Evolutionary conservation across 1,140 invertebrate species (phyloP).

Genomic region (Papilio aristodemus): DNA sequence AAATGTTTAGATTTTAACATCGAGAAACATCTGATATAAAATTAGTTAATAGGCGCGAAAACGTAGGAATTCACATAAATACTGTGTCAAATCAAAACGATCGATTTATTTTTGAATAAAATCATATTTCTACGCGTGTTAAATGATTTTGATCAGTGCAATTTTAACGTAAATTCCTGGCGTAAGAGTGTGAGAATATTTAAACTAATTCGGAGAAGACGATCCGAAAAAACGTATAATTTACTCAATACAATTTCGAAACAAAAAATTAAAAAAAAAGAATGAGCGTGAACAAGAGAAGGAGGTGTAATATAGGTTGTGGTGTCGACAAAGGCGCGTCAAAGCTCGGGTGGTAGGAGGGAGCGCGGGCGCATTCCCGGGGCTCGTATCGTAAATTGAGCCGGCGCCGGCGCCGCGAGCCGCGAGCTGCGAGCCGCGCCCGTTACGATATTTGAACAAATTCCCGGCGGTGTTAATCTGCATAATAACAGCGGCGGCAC

Average conservation of each 20-base stretch:
- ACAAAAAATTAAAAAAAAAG: not conserved
- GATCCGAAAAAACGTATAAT: not conserved
- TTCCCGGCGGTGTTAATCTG: slow-evolving; percentile 79
- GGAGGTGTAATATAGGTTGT: slow-evolving; percentile 51
- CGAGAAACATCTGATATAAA: slow-evolving; percentile 24
- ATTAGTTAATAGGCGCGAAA: slow-evolving; percentile 25
- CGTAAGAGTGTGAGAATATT: slow-evolving; percentile 14
- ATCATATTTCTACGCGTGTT: slow-evolving; percentile 13
- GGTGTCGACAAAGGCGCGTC: slow-evolving; percentile 53
- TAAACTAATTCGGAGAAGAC: not conserved
- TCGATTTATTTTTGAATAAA: slow-evolving; percentile 26
- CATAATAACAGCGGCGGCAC: slow-evolving; percentile 77
- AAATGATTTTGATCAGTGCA: slow-evolving; percentile 20
- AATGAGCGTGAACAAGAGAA: not conserved
- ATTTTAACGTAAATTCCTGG: slow-evolving; percentile 8
- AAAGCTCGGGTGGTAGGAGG: slow-evolving; percentile 59
- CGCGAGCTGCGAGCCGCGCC: slow-evolving; percentile 72
- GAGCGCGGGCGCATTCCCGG: slow-evolving; percentile 68
- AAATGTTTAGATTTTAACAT: slow-evolving; percentile 5
- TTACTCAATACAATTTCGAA: not conserved
- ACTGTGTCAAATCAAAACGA: slow-evolving; percentile 24
- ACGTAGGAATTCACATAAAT: slow-evolving; percentile 29
- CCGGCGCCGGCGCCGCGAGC: slow-evolving; percentile 72
- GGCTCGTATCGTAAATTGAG: slow-evolving; percentile 73
- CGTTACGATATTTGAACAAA: slow-evolving; percentile 79